phyloP scores from a whole-genome alignment of 2,888 invertebrate species.

The Philereme transversata region DNA sequence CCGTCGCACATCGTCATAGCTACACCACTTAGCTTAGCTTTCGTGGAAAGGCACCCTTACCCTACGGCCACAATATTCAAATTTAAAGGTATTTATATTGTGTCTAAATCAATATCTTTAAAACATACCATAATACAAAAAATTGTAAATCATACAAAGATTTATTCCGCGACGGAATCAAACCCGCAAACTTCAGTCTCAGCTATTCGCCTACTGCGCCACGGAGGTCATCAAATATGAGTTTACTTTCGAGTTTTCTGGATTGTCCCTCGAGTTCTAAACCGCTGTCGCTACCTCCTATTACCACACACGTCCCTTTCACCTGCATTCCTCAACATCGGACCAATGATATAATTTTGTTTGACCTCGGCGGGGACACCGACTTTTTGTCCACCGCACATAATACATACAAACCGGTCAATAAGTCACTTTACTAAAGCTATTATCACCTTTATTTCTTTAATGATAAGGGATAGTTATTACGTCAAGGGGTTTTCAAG shows the following conservation, averaged over 20 bases:
- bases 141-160: too few relatives aligned
- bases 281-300: conserved; percentile 23
- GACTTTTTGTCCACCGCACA: conserved; percentile 31
- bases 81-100: too few relatives aligned
- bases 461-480: conserved; percentile 3
- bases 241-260: neutral
- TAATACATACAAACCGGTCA: conserved; percentile 4
- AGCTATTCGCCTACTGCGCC: too few relatives aligned
- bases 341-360: conserved; percentile 40
- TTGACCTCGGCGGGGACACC: conserved; percentile 37
- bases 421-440: conserved; percentile 17
- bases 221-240: too few relatives aligned
- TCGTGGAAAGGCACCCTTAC: too few relatives aligned
- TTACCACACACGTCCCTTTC: conserved; percentile 21
- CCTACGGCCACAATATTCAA: too few relatives aligned
- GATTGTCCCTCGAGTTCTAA: neutral
- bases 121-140: too few relatives aligned
- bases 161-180: too few relatives aligned
- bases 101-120: too few relatives aligned
- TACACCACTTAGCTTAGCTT: too few relatives aligned
- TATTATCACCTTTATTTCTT: conserved; percentile 15
- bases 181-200: too few relatives aligned
- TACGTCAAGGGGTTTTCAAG: conserved; percentile 8
- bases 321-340: conserved; percentile 32
- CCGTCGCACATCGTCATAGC: too few relatives aligned